Base-by-base conservation (phyloP, 2,797 vertebrate species). In the Diceros bicornis region DNA sequence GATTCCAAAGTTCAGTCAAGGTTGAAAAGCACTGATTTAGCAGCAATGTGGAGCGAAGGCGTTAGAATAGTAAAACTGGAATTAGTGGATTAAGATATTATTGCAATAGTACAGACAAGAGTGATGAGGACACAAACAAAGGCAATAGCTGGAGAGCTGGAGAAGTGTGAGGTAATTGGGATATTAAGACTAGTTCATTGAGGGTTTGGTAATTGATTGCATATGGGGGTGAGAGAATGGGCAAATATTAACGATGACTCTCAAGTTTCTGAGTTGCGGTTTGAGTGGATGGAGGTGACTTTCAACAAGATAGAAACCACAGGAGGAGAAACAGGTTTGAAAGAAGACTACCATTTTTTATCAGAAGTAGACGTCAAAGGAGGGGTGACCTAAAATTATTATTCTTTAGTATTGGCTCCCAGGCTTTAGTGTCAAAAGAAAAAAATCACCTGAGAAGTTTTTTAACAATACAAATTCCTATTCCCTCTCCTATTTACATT, bases 331-430 rank as follows among this genome's bases (percentile, higher is more conserved):
- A 94, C 4, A 82, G 10, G 64, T 72, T 59, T 88, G 47, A 27
- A 92, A 75, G 52, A 92, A 93, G 37, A 66, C 25, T 75, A 14
- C 16, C 25, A 74, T 85, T 96, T 92, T 47, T 47, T 47, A 47
- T 47, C 47, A 47, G 6, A 85, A n/a, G 25, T 86, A 20, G 47
- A 62, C 41, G 21, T 14, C 34, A 61, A 93, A 27, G 72, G 32
- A 89, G 25, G 37, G 18, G 21, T 86, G 61, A 89, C 29, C 50
- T 92, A 61, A 69, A 92, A 55, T 41, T 74, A 66, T 37, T 91
- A 59, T 52, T 97, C 52, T 86, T 85, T 59, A n/a, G 37, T 83
- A 87, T 41, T 82, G 32, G 32, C 77, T 86, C 34, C 37, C 32
- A 92, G 37, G 86, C 17, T 62, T 89, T 25, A 64, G n/a, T 87